Conservation (phyloP, 2,797 vertebrate genomes). For the Ctenosaura bakeri region DNA sequence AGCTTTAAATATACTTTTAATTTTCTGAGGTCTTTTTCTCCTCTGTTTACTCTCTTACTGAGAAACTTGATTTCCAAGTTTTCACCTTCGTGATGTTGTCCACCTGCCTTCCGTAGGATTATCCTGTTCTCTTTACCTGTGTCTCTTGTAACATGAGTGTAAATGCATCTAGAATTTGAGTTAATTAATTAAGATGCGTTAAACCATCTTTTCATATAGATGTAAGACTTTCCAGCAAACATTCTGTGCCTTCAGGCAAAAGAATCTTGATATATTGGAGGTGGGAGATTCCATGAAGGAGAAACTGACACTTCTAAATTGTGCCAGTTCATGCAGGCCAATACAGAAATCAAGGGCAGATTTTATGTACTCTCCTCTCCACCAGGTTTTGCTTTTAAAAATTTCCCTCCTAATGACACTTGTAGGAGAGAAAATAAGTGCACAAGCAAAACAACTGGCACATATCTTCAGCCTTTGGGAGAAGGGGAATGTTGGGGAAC, state of each 20-base stretch:
- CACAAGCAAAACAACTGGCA: background rate
- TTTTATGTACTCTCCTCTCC: background rate
- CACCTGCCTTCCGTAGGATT: constrained; percentile 7
- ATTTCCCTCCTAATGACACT: background rate
- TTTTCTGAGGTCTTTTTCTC: constrained; percentile 26
- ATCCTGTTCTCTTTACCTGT: accelerated
- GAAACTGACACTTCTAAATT: background rate
- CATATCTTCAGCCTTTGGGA: background rate
- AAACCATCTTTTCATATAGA: constrained; percentile 33
- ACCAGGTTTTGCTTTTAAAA: background rate
- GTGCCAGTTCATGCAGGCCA: too few species aligned
- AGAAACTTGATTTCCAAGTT: constrained; percentile 39
- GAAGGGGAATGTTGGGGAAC: background rate
- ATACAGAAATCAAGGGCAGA: too few species aligned
- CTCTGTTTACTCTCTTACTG: background rate
- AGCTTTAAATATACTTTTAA: too few species aligned
- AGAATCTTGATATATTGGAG: background rate
- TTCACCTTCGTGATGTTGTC: constrained; percentile 39
- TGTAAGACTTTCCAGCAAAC: background rate
- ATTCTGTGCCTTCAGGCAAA: background rate
- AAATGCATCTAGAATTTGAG: constrained; percentile 27
- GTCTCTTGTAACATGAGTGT: constrained; percentile 24
- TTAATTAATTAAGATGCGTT: constrained; percentile 4
- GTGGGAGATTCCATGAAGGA: background rate
- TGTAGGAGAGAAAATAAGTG: background rate